Conservation (phyloP, 2,797 vertebrate species). For the Varecia variegata region DNA sequence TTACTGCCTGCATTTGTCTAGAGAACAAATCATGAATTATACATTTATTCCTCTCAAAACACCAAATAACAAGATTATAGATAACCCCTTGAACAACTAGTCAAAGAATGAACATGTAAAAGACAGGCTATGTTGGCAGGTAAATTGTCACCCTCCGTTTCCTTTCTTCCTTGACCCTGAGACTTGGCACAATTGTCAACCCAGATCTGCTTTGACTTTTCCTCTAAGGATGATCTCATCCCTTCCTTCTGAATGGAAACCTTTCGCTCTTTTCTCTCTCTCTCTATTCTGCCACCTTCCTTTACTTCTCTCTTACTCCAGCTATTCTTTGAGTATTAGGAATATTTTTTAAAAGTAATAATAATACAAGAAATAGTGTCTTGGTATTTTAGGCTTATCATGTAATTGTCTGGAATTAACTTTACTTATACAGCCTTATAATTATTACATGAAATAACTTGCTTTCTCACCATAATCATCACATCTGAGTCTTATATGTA, state of each 20-base stretch:
- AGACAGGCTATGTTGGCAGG: not conserved
- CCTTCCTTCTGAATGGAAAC: not conserved
- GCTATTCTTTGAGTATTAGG: not conserved
- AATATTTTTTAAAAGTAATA: constrained; percentile 27
- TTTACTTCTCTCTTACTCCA: not conserved
- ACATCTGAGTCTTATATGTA: not conserved
- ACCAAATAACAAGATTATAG: not conserved
- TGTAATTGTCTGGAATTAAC: constrained; percentile 11
- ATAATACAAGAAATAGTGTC: not conserved
- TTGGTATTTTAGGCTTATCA: constrained; percentile 7
- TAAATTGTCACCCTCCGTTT: not conserved
- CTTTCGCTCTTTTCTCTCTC: not conserved
- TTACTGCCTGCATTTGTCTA: not conserved
- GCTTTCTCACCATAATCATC: constrained; percentile 21
- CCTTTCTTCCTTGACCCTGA: not conserved
- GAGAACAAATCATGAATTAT: not conserved
- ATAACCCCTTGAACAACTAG: not conserved
- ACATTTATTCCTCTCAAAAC: not conserved
- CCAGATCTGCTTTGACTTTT: not conserved
- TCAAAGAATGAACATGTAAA: not conserved
- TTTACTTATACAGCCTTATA: constrained; percentile 34
- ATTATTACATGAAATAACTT: constrained; percentile 42
- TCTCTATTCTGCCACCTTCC: not conserved
- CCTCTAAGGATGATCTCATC: not conserved
- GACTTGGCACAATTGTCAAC: not conserved